phyloP scores from a whole-genome alignment of 2,113 vertebrate species.

The Ailurus styani region DNA sequence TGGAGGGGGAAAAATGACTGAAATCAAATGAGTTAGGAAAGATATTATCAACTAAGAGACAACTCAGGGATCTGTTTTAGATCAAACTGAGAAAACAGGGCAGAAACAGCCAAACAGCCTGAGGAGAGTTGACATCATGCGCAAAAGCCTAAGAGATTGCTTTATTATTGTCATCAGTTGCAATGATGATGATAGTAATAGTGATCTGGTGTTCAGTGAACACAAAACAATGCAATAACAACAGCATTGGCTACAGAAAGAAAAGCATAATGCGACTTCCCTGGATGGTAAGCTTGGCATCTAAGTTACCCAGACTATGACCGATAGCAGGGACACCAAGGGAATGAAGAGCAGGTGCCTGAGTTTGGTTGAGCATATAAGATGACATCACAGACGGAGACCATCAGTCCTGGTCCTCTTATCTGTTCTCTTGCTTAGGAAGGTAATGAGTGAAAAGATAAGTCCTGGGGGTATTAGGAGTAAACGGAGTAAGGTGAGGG shows the following conservation, averaged over 20 bases:
- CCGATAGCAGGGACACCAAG: not conserved
- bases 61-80: slow-evolving; percentile 45
- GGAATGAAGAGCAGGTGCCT: not conserved
- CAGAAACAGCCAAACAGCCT: slow-evolving; percentile 23
- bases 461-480: not conserved
- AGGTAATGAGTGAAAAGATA: not conserved
- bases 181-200: slow-evolving; percentile 29
- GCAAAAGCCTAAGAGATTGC: slow-evolving; percentile 4
- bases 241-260: not conserved
- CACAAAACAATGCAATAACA: slow-evolving; percentile 23
- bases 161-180: slow-evolving; percentile 56
- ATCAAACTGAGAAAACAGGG: slow-evolving; percentile 48
- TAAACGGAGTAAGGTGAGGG: not conserved
- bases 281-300: not conserved
- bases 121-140: not conserved
- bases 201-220: not conserved
- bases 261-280: not conserved
- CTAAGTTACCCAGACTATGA: not conserved
- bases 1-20: slow-evolving; percentile 70
- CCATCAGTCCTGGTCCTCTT: not conserved
- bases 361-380: not conserved
- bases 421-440: not conserved
- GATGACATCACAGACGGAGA: not conserved
- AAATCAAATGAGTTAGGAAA: slow-evolving; percentile 62
- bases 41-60: slow-evolving; percentile 46